phyloP scores from a whole-genome alignment of 2,797 vertebrate species.

The Spondyliosoma cantharus region DNA sequence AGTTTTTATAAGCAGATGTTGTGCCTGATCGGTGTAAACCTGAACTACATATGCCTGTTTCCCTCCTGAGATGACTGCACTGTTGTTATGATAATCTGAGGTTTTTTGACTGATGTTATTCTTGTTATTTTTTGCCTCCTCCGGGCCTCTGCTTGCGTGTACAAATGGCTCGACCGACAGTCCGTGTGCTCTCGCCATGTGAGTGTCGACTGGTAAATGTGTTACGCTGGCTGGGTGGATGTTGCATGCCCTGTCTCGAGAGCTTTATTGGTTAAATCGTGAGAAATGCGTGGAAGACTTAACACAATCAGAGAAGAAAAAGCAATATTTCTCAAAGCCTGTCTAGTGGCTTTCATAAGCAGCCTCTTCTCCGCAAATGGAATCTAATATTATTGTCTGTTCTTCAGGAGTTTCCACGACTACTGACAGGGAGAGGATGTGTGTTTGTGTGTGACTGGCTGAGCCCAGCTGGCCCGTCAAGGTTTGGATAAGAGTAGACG shows the following conservation, averaged over 20 bases:
- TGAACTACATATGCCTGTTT: constrained; percentile 74
- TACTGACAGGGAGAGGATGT: constrained; percentile 46
- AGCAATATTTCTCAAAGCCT: constrained; percentile 69
- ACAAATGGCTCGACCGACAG: constrained; percentile 53
- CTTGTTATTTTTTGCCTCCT: constrained; percentile 43
- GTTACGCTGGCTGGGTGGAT: constrained; percentile 53
- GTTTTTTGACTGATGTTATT: constrained; percentile 24
- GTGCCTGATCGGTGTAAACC: constrained; percentile 79
- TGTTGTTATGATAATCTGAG: constrained; percentile 73
- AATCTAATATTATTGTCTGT: constrained; percentile 63
- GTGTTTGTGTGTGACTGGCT: constrained; percentile 35
- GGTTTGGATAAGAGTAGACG: constrained; percentile 39
- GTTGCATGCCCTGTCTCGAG: constrained; percentile 70
- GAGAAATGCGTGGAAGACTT: constrained; percentile 40
- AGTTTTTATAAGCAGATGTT: constrained; percentile 60
- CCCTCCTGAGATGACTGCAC: constrained; percentile 73
- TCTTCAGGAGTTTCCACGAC: constrained; percentile 57
- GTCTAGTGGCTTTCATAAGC: constrained; percentile 52
- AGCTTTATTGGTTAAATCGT: constrained; percentile 62
- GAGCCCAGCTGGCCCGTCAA: constrained; percentile 53
- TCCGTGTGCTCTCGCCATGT: constrained; percentile 46
- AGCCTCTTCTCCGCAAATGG: constrained; percentile 58
- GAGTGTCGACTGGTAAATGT: constrained; percentile 56
- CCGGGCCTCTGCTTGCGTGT: constrained; percentile 64
- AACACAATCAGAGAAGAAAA: constrained; percentile 62